Evolutionary conservation across 2,113 vertebrate genomes (phyloP).

Genomic region (Tylochromis polylepis): DNA sequence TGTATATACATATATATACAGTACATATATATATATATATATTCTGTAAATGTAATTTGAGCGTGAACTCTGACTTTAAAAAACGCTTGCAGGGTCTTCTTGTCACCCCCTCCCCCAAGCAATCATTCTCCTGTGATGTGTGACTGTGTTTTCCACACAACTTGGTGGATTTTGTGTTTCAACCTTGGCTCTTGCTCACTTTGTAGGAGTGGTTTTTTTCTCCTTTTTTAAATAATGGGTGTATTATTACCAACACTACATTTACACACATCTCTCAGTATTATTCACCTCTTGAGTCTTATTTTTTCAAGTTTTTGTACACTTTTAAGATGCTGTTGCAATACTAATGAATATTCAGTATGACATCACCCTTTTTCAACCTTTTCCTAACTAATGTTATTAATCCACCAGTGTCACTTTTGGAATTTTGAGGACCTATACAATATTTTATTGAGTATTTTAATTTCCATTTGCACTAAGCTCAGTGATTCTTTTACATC

Average conservation of each 20-base stretch:
- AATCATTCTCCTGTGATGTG: slow-evolving; percentile 75
- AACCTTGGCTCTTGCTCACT: slow-evolving; percentile 81
- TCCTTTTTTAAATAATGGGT: slow-evolving; percentile 56
- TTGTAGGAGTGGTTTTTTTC: slow-evolving; percentile 75
- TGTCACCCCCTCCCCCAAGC: slow-evolving; percentile 15
- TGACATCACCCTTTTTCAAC: slow-evolving; percentile 27
- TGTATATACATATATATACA: slow-evolving; percentile 72
- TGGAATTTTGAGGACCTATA: slow-evolving; percentile 40
- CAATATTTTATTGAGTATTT: slow-evolving; percentile 20
- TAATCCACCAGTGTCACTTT: slow-evolving; percentile 40
- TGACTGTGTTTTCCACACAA: slow-evolving; percentile 75
- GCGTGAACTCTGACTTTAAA: slow-evolving; percentile 78
- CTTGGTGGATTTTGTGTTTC: slow-evolving; percentile 69
- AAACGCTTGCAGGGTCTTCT: slow-evolving; percentile 68
- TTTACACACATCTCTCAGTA: slow-evolving; percentile 53
- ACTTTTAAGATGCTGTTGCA: slow-evolving; percentile 74
- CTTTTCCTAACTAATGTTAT: slow-evolving; percentile 18
- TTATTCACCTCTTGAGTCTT: slow-evolving; percentile 31
- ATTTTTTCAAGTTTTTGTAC: slow-evolving; percentile 56
- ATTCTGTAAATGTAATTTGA: slow-evolving; percentile 78
- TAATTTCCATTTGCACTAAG: slow-evolving; percentile 28
- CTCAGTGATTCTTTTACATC: slow-evolving; percentile 29
- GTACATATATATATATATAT: slow-evolving; percentile 46
- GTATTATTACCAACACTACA: slow-evolving; percentile 35
- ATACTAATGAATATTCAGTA: slow-evolving; percentile 65